Percentiles rank a stretch among this genome's conserved stretches.
phyloP scores from a whole-genome alignment of 1,140 invertebrate genomes.

The Drosophila santomea region DNA sequence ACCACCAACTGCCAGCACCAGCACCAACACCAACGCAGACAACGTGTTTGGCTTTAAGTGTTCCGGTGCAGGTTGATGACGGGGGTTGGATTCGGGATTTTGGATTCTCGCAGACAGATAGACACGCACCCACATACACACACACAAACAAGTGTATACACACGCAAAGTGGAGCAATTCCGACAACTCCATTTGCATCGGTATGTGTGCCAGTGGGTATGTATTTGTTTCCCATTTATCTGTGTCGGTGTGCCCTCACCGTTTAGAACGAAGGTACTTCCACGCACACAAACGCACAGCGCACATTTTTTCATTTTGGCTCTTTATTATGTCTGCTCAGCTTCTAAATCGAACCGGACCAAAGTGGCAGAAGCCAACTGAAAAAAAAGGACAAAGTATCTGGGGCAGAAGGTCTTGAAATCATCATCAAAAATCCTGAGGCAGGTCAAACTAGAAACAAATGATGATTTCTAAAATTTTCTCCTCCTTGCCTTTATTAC shows the following conservation, averaged over 20 bases:
- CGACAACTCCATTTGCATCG: slow-evolving; percentile 63
- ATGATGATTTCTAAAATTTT: background rate
- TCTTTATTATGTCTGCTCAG: slow-evolving; percentile 72
- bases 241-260: slow-evolving; percentile 25
- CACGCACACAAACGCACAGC: slow-evolving; percentile 32
- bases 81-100: slow-evolving; percentile 51
- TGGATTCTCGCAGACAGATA: slow-evolving; percentile 58
- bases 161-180: slow-evolving; percentile 73
- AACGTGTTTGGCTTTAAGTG: slow-evolving; percentile 82
- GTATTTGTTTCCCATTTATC: slow-evolving; percentile 12
- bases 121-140: slow-evolving; percentile 24
- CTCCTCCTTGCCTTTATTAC: background rate
- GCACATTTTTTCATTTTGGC: slow-evolving; percentile 49
- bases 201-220: slow-evolving; percentile 30
- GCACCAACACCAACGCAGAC: slow-evolving; percentile 38
- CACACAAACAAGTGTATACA: slow-evolving; percentile 17
- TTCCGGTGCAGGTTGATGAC: slow-evolving; percentile 70
- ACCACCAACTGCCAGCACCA: background rate
- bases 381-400: slow-evolving; percentile 24
- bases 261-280: slow-evolving; percentile 56
- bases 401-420: slow-evolving; percentile 10
- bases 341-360: slow-evolving; percentile 33
- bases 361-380: slow-evolving; percentile 13
- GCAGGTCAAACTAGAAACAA: slow-evolving; percentile 17
- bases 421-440: slow-evolving; percentile 29